A percentile compares a stretch with the other conserved stretches of the same genome.
Conservation (phyloP, 2,797 vertebrate genomes). For the Sphenodon punctatus region DNA sequence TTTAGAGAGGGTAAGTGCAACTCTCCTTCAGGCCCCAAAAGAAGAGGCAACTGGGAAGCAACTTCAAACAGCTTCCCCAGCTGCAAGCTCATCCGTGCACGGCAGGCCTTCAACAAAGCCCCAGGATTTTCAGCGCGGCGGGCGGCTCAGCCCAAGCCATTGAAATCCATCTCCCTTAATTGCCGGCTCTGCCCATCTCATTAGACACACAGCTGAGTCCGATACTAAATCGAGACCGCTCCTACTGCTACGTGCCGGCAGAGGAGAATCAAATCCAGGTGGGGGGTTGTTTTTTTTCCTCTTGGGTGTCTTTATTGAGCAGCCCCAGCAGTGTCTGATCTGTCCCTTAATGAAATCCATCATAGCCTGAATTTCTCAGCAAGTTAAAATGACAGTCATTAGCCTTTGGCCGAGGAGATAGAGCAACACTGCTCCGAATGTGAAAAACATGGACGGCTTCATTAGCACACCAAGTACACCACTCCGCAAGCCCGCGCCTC, state of each 20-base stretch:
- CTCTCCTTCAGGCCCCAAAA: no score
- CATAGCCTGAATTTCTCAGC: conserved; percentile 37
- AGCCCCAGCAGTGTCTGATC: conserved; percentile 13
- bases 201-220: conserved; percentile 8
- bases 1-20: no score
- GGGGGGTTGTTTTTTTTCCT: conserved; percentile 40
- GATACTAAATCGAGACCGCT: conserved; percentile 7
- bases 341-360: conserved; percentile 37
- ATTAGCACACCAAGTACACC: conserved; percentile 1
- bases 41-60: neutral
- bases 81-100: neutral
- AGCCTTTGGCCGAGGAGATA: conserved; percentile 29
- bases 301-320: conserved; percentile 19
- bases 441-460: neutral
- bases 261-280: conserved; percentile 29
- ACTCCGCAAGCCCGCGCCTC: neutral
- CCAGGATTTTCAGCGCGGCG: neutral
- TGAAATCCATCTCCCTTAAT: neutral
- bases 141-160: no score
- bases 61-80: neutral
- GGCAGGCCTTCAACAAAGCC: neutral
- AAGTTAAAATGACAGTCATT: conserved; percentile 42
- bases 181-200: conserved; percentile 40
- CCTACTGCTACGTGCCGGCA: conserved; percentile 13
- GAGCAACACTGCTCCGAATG: conserved; percentile 2